Conservation (phyloP, 2,888 invertebrate species). For the Hydriomena furcata region DNA sequence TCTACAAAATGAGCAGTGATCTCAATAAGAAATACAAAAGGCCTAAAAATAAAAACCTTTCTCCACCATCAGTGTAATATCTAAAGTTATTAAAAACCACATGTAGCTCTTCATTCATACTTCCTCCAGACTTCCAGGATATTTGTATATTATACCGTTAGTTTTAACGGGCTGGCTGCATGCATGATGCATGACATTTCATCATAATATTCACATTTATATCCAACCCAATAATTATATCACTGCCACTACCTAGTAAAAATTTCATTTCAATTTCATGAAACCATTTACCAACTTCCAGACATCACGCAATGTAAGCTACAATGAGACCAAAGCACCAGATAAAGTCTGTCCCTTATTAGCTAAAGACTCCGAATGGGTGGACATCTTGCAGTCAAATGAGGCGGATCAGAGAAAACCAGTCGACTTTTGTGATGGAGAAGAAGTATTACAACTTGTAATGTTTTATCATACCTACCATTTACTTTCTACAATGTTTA, state of each 20-base stretch:
- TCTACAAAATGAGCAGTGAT: slow-evolving; percentile 59
- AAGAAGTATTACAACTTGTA: slow-evolving; percentile 68
- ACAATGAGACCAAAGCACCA: slow-evolving; percentile 31
- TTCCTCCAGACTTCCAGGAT: too few relatives aligned
- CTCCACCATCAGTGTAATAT: slow-evolving; percentile 52
- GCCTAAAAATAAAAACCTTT: slow-evolving; percentile 53
- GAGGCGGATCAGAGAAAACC: slow-evolving; percentile 33
- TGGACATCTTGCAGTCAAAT: slow-evolving; percentile 59
- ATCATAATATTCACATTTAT: too few relatives aligned
- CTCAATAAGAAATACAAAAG: slow-evolving; percentile 57
- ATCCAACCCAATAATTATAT: too few relatives aligned
- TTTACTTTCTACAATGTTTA: neutral
- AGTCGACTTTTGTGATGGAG: slow-evolving; percentile 49
- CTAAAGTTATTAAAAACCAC: slow-evolving; percentile 2
- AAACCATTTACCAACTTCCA: slow-evolving; percentile 27
- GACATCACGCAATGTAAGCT: slow-evolving; percentile 40
- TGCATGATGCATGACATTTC: too few relatives aligned
- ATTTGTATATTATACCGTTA: too few relatives aligned
- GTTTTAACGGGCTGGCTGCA: too few relatives aligned
- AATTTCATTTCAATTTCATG: neutral
- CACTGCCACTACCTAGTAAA: too few relatives aligned
- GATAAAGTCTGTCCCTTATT: slow-evolving; percentile 59
- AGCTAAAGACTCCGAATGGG: slow-evolving; percentile 80
- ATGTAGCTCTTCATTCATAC: too few relatives aligned
- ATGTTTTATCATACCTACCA: slow-evolving; percentile 34